phyloP scores from a whole-genome alignment of 2,113 vertebrate genomes.

The Corynorhinus townsendii region DNA sequence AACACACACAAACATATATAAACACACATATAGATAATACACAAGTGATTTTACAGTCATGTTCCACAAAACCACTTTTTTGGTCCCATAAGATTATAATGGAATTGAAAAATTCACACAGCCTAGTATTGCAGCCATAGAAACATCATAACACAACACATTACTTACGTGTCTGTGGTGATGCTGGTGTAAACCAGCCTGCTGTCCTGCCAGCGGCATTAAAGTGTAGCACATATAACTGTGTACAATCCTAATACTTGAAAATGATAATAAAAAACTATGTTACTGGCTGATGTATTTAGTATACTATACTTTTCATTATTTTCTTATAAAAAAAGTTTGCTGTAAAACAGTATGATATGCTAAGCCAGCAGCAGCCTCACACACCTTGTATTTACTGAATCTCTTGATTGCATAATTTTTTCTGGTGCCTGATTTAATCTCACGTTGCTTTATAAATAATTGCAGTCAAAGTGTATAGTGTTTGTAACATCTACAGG shows the following conservation, averaged over 20 bases:
- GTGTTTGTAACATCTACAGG: background rate
- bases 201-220: fast-evolving
- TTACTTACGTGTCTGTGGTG: too few species aligned
- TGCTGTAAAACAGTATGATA: background rate
- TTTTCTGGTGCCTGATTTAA: background rate
- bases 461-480: too few species aligned
- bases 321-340: background rate
- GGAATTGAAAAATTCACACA: background rate
- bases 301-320: background rate
- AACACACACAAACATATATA: background rate
- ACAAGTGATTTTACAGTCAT: background rate
- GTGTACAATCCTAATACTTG: background rate
- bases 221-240: background rate
- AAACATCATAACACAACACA: too few species aligned
- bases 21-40: background rate
- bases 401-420: background rate
- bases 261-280: background rate
- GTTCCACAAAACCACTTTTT: background rate
- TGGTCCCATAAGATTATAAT: background rate
- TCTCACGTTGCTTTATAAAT: background rate
- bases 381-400: background rate
- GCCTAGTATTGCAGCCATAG: background rate
- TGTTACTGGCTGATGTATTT: background rate
- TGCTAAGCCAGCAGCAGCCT: background rate
- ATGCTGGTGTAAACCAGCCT: background rate